Percentiles rank a stretch among this genome's conserved stretches.
Evolutionary conservation across 2,113 vertebrate species (phyloP).

Genomic region (Laticauda colubrina): DNA sequence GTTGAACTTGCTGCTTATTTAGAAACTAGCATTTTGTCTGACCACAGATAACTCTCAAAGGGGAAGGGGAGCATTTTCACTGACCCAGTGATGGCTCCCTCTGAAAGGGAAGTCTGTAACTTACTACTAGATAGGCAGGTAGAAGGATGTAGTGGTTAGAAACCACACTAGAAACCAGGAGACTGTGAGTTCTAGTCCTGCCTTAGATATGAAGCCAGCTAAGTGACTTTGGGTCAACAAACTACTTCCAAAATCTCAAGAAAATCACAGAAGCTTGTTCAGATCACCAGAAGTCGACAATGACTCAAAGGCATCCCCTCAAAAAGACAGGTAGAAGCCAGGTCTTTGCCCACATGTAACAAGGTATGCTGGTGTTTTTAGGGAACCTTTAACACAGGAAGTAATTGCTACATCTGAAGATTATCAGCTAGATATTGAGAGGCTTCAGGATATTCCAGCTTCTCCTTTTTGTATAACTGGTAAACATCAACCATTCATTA

Average conservation of each 20-base stretch:
- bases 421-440: background rate
- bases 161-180: background rate
- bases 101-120: background rate
- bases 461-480: background rate
- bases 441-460: background rate
- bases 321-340: background rate
- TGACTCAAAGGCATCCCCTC: background rate
- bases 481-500: background rate
- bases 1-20: background rate
- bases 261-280: background rate
- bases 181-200: background rate
- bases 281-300: background rate
- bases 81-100: background rate
- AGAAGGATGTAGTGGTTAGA: background rate
- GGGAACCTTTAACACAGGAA: background rate
- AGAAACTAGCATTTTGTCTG: background rate
- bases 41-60: background rate
- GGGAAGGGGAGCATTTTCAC: background rate
- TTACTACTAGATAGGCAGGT: background rate
- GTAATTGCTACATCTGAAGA: background rate
- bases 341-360: background rate
- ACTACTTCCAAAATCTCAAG: background rate
- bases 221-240: background rate
- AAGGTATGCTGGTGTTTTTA: background rate
- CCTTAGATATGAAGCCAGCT: background rate